Evolutionary conservation across 2,888 invertebrate genomes (phyloP).

Genomic region (Agonopterix subpropinquella): DNA sequence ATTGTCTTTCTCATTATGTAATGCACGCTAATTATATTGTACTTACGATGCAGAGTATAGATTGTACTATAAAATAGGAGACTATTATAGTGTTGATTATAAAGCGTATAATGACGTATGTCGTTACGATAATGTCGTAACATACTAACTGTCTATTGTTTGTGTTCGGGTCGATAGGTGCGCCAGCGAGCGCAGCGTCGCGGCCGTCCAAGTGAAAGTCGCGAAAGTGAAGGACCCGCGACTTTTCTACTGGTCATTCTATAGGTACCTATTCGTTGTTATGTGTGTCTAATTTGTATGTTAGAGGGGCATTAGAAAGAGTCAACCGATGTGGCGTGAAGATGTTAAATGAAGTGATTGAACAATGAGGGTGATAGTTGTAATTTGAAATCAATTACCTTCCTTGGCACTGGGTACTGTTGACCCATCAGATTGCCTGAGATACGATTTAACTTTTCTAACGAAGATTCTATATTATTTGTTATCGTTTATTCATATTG

Average conservation of each 20-base stretch:
- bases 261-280: not conserved
- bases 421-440: too few species aligned
- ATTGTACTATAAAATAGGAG: not conserved
- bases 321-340: not conserved
- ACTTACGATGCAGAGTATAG: not conserved
- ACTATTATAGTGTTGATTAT: not conserved
- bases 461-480: too few species aligned
- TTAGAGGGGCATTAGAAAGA: conserved; percentile 4
- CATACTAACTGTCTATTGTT: conserved; percentile 15
- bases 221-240: conserved; percentile 48
- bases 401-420: too few species aligned
- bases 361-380: too few species aligned
- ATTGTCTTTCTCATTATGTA: not conserved
- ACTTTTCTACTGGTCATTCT: conserved; percentile 33
- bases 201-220: conserved; percentile 48
- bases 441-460: too few species aligned
- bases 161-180: conserved; percentile 19
- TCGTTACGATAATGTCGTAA: not conserved
- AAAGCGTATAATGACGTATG: not conserved
- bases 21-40: not conserved
- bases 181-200: conserved; percentile 15
- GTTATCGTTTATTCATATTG: too few species aligned
- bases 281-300: conserved; percentile 4
- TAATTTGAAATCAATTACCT: too few species aligned
- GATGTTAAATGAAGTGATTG: too few species aligned